Conservation (phyloP, 1,140 invertebrate genomes). For the Caenorhabditis latens region DNA sequence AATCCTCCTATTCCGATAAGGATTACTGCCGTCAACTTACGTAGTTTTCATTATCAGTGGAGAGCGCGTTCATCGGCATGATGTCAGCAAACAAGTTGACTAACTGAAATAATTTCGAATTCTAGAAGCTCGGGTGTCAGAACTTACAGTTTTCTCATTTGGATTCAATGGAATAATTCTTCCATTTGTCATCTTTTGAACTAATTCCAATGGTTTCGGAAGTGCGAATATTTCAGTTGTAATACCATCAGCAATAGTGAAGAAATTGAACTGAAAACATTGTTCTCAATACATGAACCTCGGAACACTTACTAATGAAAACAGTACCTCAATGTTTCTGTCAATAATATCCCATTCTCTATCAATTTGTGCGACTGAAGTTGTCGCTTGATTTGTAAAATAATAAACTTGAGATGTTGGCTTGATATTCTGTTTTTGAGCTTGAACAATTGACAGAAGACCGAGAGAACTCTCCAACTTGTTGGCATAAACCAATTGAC, state of each 20-base stretch:
- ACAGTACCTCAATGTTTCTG: background rate
- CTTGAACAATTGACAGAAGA: background rate
- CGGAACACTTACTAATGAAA: too few species aligned
- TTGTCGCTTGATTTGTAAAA: slow-evolving; percentile 1
- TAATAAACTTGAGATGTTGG: background rate
- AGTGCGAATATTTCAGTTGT: slow-evolving; percentile 3
- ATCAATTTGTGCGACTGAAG: background rate
- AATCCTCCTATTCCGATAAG: too few species aligned
- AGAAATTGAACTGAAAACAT: background rate
- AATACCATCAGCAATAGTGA: background rate
- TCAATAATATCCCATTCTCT: background rate
- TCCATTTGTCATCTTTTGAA: slow-evolving; percentile 13
- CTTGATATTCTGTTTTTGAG: background rate
- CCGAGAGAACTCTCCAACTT: background rate
- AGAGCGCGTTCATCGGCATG: background rate
- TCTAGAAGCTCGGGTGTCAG: too few species aligned
- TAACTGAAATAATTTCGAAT: background rate
- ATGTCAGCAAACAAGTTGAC: background rate
- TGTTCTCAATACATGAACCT: background rate
- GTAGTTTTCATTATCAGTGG: background rate
- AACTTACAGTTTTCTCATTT: slow-evolving; percentile 5
- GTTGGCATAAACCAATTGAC: background rate
- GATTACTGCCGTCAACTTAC: background rate
- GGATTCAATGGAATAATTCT: background rate
- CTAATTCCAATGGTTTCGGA: background rate